Percentiles rank a stretch among this genome's conserved stretches.
phyloP scores from a whole-genome alignment of 1,140 invertebrate species.

The Calycopis cecrops region DNA sequence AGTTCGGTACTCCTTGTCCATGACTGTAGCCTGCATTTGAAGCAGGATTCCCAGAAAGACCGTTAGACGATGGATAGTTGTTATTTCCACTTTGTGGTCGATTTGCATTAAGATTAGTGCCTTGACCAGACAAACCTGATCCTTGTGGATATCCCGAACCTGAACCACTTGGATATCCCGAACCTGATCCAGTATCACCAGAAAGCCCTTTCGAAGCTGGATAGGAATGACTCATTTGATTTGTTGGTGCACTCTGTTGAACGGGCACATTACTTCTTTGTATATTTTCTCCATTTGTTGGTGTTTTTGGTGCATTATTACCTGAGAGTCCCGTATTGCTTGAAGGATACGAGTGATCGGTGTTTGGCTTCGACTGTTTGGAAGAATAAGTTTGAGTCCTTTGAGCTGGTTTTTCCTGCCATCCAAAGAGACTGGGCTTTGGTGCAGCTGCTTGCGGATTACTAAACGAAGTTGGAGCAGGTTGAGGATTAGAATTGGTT shows the following conservation, averaged over 20 bases:
- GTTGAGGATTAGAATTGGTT: constrained; percentile 47
- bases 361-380: constrained; percentile 41
- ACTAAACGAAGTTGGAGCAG: constrained; percentile 56
- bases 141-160: constrained; percentile 22
- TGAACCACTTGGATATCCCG: constrained; percentile 22
- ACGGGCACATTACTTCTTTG: constrained; percentile 43
- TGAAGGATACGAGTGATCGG: constrained; percentile 61
- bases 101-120: constrained; percentile 4
- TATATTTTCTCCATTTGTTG: constrained; percentile 41
- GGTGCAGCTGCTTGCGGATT: constrained; percentile 52
- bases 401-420: constrained; percentile 58
- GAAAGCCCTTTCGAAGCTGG: constrained; percentile 46
- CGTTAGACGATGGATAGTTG: constrained; percentile 22
- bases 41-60: constrained; percentile 28
- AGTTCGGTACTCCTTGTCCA: constrained; percentile 33
- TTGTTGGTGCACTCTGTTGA: constrained; percentile 31
- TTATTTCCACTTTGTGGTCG: constrained; percentile 5
- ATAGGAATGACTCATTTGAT: constrained; percentile 45
- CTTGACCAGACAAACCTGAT: constrained; percentile 25
- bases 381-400: constrained; percentile 40
- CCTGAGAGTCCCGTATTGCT: constrained; percentile 61
- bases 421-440: constrained; percentile 58
- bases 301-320: constrained; percentile 41
- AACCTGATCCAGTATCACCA: constrained; percentile 27
- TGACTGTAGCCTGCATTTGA: constrained; percentile 31